Evolutionary conservation across 92 coral and sea anemone species (phyloP), one percentile per base, ranked within the genome.

Genomic region (Galaxea fascicularis): DNA sequence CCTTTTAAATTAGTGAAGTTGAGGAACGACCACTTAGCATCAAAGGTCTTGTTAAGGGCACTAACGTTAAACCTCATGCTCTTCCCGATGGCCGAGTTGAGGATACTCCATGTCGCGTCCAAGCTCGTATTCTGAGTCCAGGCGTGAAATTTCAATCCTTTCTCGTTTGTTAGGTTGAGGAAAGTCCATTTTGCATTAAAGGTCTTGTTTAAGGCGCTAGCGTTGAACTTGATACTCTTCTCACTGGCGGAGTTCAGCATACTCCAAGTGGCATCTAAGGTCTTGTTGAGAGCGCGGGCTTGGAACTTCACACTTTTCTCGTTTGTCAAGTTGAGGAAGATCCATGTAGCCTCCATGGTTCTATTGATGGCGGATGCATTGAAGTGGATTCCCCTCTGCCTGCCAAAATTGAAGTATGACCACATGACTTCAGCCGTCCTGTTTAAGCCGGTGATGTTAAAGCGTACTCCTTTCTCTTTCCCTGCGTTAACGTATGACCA

Each of bases 291-390:
- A 26, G 86, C 93, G 35, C 89, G 71, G 26, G 88, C 92, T 35
- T 94, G 86, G 78, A 96, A 82, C 71, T 89, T 93, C 35, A 93
- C 52, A 56, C 87, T 86, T 74, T 85, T 91, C 89, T 92, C 98
- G 44, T 83, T 88, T 27, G 77, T 76, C 27, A 68, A 60, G 82
- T 87, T 87, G 56, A 92, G 78, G 86, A 92, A 90, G 13, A 94
- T 88, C 85, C 92, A 89, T 14, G 85, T 87, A 24, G 98, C 86
- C 29, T 79, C 84, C 27, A 85, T 78, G 4, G 92, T 91, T 82
- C 83, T 91, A 77, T 96, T 94, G 28, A 87, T 20, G 79, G 80
- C 89, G 28, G 93, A 75, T 2, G 96, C 99, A 70, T 92, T 88
- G 70, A 89, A 90, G 31, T 85, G 95, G 57, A 86, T 65, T 64